Percentiles rank a stretch among this genome's conserved stretches.
phyloP scores from a whole-genome alignment of 2,888 invertebrate species.

The Athrips mouffetella region DNA sequence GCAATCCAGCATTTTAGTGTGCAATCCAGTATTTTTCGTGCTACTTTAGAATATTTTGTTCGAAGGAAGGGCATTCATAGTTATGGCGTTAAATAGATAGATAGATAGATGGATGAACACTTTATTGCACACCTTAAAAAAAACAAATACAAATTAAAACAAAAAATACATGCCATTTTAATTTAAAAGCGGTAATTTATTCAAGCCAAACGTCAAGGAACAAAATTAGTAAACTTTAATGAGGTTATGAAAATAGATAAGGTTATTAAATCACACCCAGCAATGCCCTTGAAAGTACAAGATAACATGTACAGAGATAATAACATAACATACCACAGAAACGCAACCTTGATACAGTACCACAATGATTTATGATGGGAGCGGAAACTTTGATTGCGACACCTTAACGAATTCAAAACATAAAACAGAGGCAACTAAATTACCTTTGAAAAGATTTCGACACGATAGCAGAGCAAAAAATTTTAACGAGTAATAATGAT shows the following conservation, averaged over 20 bases:
- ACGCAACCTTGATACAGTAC: slow-evolving; percentile 24
- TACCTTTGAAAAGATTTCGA: not conserved
- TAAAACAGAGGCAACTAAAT: too few species aligned
- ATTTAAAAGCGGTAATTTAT: not conserved
- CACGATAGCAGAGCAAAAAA: not conserved
- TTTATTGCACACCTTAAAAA: not conserved
- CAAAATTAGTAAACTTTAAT: not conserved
- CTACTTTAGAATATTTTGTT: too few species aligned
- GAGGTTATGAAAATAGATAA: slow-evolving; percentile 32
- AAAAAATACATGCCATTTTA: too few species aligned
- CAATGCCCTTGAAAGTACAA: slow-evolving; percentile 44
- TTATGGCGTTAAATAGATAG: too few species aligned
- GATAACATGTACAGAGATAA: slow-evolving; percentile 35
- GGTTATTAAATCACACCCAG: slow-evolving; percentile 33
- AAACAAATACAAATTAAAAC: not conserved
- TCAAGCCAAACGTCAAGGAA: not conserved
- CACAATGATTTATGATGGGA: slow-evolving; percentile 24
- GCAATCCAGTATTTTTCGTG: too few species aligned
- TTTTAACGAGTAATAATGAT: not conserved
- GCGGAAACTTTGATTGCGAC: slow-evolving; percentile 26
- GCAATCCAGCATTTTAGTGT: too few species aligned
- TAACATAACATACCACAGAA: slow-evolving; percentile 18
- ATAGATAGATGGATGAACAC: too few species aligned
- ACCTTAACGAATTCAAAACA: not conserved
- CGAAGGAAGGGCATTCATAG: too few species aligned